Percentiles rank a stretch among this genome's conserved stretches.
These are phyloP conservation scores for Butorides virescens DNA, from an alignment of 2,113 vertebrate species.

Conservation along the genomic window DNA sequence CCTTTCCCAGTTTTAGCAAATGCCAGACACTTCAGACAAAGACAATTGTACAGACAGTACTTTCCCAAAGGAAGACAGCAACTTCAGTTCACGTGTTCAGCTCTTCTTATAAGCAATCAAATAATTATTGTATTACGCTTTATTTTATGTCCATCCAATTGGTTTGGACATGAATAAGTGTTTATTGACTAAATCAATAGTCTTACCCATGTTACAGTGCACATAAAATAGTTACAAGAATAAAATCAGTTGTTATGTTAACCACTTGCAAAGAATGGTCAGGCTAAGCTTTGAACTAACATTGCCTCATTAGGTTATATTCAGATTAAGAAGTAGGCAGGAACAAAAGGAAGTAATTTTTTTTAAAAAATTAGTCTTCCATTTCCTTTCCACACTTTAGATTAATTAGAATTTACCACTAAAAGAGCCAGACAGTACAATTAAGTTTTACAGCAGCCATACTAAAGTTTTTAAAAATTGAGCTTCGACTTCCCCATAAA, in stretches of 20 bases:
- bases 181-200: constrained; percentile 61
- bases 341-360: constrained; percentile 38
- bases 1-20: not conserved
- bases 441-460: constrained; percentile 55
- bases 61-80: not conserved
- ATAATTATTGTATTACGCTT: constrained; percentile 41
- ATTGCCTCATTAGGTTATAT: constrained; percentile 53
- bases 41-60: not conserved
- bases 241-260: constrained; percentile 36
- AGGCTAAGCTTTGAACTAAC: constrained; percentile 19
- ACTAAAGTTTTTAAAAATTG: constrained; percentile 52
- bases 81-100: not conserved
- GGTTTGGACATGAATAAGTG: constrained; percentile 34
- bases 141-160: constrained; percentile 46
- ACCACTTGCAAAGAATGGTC: not conserved
- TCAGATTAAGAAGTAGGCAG: constrained; percentile 38
- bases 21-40: not conserved
- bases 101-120: constrained; percentile 34
- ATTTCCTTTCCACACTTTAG: constrained; percentile 57
- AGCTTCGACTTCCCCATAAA: constrained; percentile 34
- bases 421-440: constrained; percentile 42
- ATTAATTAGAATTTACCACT: constrained; percentile 62
- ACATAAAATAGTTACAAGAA: constrained; percentile 28
- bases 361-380: not conserved
- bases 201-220: constrained; percentile 2